A percentile compares a stretch with the other conserved stretches of the same genome.
These are phyloP conservation scores for Eristalinus sepulchralis DNA, from an alignment of 2,888 invertebrate genomes.

Conservation along the genomic window DNA sequence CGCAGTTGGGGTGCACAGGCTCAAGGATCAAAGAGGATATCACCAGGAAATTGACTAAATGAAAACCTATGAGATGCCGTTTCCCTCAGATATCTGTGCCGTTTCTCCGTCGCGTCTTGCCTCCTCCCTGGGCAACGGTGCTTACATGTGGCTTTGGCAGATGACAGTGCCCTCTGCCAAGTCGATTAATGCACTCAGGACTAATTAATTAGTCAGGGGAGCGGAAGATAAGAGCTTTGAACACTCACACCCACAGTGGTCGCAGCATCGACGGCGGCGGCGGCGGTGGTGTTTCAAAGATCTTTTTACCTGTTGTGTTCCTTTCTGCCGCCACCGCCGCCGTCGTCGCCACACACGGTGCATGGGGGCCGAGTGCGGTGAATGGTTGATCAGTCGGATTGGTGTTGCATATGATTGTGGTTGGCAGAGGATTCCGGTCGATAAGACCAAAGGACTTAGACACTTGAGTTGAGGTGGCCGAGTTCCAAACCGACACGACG, in stretches of 20 bases:
- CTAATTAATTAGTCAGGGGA: constrained; percentile 68
- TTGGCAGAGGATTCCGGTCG: constrained; percentile 11
- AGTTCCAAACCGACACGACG: background rate
- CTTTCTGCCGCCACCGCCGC: background rate
- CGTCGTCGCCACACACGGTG: background rate
- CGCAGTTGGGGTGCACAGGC: constrained; percentile 27
- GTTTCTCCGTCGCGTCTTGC: background rate
- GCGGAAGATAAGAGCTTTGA: constrained; percentile 55
- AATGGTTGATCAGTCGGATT: constrained; percentile 56
- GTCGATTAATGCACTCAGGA: constrained; percentile 69
- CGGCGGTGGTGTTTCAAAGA: constrained; percentile 39
- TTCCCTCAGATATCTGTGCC: background rate
- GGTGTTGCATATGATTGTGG: constrained; percentile 44
- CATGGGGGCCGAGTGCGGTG: constrained; percentile 41
- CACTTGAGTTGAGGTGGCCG: background rate
- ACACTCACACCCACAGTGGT: background rate
- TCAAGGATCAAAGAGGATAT: constrained; percentile 70
- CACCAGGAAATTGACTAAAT: constrained; percentile 70
- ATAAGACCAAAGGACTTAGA: constrained; percentile 24
- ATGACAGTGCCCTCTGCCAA: constrained; percentile 33
- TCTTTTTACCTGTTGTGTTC: constrained; percentile 48
- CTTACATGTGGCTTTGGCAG: background rate
- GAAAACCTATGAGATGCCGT: constrained; percentile 57
- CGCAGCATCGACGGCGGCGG: background rate
- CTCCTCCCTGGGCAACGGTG: background rate